Evolutionary conservation across 2,888 invertebrate genomes (phyloP), one percentile per base, ranked within the genome.

Genomic region (Scaptomyza polygonia): DNA sequence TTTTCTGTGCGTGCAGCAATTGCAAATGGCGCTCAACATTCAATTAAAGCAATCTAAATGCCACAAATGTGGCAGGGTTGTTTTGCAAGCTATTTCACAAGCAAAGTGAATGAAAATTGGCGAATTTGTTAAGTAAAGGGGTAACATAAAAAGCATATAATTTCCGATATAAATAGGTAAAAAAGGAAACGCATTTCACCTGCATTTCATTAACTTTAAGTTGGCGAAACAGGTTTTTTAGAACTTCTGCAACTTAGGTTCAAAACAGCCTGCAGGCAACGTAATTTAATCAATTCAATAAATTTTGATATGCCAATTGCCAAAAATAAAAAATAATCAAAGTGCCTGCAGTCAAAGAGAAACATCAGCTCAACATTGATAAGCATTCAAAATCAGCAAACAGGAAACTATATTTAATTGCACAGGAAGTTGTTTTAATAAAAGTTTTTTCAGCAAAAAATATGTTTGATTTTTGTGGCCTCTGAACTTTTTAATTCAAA

Each of bases 401-500:
- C 6, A 25, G 11, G n/a, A 32, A 36, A 36, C 9, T 49, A 25
- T 5, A 6, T 18, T 11, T 6, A 40, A 52, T 11, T 48, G 34
- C 11, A 21, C 9, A 7, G 34, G 8, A 34, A 53, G 32, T 21
- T 36, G 42, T 53, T 62, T 12, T 11, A 48, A 21, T 2, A 25
- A 25, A 25, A 25, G 7, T 25, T 25, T 9, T 11, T 49, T 36
- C 7, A 53, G 42, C 36, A 11, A 14, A 18, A 32, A 30, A 47
- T n/a, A 29, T 16, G 12, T 32, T 47, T 18, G 21, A 67, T 39
- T 43, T 32, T 51, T 21, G 45, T 47, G 59, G 64, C 55, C 56
- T 56, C 56, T 64, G 65, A 58, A 51, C 49, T 76, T 55, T 61
- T 58, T 67, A 54, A 64, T 49, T 54, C 56, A 67, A 77, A 66